A percentile compares a stretch with the other conserved stretches of the same genome.
Evolutionary conservation across 1,140 invertebrate genomes (phyloP).

Genomic region (Drosophila auraria): DNA sequence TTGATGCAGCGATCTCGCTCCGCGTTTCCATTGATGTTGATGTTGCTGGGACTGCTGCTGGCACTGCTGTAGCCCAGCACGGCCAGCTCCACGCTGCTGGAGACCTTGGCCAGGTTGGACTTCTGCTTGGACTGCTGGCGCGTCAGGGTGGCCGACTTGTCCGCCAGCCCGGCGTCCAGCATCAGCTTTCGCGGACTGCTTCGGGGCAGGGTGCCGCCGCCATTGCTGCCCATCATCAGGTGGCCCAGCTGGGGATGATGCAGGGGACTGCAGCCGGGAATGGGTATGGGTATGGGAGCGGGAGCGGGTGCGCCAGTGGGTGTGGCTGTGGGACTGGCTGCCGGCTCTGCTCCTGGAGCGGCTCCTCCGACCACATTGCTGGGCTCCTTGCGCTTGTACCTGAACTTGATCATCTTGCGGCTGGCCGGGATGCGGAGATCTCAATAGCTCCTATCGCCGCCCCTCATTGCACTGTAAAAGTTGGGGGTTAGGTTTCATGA

Average conservation of each 20-base stretch:
- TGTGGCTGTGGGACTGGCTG: not conserved
- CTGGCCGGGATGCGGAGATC: not conserved
- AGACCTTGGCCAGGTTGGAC: slow-evolving; percentile 63
- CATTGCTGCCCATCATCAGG: slow-evolving; percentile 70
- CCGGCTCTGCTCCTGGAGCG: slow-evolving; percentile 3
- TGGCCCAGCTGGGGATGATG: slow-evolving; percentile 65
- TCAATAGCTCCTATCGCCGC: not conserved
- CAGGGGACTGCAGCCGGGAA: slow-evolving; percentile 12
- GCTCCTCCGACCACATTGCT: slow-evolving; percentile 57
- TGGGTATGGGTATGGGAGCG: slow-evolving; percentile 25
- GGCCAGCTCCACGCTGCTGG: slow-evolving; percentile 70
- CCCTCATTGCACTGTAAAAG: slow-evolving; percentile 18
- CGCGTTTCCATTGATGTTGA: not conserved
- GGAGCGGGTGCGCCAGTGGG: not conserved
- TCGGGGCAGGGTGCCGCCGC: slow-evolving; percentile 71
- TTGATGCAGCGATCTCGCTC: slow-evolving; percentile 82
- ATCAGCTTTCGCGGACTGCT: slow-evolving; percentile 73
- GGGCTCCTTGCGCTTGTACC: slow-evolving; percentile 87
- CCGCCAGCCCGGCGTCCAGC: slow-evolving; percentile 26
- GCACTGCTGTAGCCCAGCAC: slow-evolving; percentile 41
- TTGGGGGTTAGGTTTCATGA: not conserved
- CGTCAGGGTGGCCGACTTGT: slow-evolving; percentile 77
- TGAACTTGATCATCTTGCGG: slow-evolving; percentile 87
- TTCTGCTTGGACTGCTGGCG: slow-evolving; percentile 64
- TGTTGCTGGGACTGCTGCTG: slow-evolving; percentile 1